These are phyloP conservation scores for Macrotrachela quadricornifera DNA, from an alignment of 1,140 invertebrate species.

Conservation along the genomic window DNA sequence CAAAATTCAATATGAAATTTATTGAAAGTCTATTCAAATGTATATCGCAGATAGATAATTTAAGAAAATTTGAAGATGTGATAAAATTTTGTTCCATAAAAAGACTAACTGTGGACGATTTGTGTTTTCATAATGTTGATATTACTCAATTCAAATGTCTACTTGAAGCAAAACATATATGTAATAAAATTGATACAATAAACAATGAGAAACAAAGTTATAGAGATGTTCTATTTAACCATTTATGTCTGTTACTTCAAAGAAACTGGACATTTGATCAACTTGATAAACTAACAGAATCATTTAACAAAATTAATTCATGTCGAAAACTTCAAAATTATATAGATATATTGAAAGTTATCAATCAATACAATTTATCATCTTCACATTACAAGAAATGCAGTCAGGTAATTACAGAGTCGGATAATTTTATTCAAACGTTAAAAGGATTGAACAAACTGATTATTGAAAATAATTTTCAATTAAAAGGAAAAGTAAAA, in stretches of 20 bases:
- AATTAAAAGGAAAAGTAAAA: neutral
- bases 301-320: too few relatives aligned
- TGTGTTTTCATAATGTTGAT: neutral
- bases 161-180: neutral
- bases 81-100: neutral
- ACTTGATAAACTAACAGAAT: too few relatives aligned
- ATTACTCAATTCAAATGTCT: neutral
- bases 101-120: neutral
- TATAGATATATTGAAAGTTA: neutral
- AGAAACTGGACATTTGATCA: too few relatives aligned
- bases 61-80: neutral
- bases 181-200: neutral
- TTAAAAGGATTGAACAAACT: neutral
- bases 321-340: neutral
- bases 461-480: neutral
- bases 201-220: neutral
- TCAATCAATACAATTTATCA: neutral
- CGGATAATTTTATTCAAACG: neutral
- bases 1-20: neutral
- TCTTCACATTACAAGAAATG: neutral
- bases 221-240: neutral
- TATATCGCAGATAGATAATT: neutral
- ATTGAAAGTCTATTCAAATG: neutral
- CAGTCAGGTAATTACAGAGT: neutral
- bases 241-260: too few relatives aligned